Conservation (phyloP, 1,140 invertebrate genomes). For the Apis florea region DNA sequence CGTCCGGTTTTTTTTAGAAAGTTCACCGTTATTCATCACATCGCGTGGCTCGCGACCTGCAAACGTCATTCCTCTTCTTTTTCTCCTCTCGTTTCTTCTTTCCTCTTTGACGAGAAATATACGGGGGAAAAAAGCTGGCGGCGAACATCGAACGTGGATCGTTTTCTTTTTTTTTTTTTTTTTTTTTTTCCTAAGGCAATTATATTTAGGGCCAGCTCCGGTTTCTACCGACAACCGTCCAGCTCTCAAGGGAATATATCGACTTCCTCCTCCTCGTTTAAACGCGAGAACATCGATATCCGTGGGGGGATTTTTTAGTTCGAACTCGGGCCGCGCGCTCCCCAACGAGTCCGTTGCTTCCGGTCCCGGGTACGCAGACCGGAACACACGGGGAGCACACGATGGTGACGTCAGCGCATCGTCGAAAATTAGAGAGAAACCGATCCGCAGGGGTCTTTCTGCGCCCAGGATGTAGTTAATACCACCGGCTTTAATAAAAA, state of each 20-base stretch:
- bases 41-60: no score
- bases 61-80: no score
- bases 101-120: no score
- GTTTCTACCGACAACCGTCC: background rate
- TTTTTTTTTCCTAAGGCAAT: no score
- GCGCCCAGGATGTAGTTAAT: constrained; percentile 73
- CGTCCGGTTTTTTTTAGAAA: no score
- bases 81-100: no score
- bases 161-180: no score
- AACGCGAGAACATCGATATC: constrained; percentile 57
- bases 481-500: constrained; percentile 58
- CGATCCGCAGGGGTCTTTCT: constrained; percentile 73
- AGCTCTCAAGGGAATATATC: constrained; percentile 41
- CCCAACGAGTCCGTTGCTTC: constrained; percentile 65
- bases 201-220: no score
- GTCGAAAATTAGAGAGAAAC: constrained; percentile 68
- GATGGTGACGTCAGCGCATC: constrained; percentile 58
- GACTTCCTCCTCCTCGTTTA: constrained; percentile 56
- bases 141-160: no score
- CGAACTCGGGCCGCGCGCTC: constrained; percentile 31
- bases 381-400: constrained; percentile 66
- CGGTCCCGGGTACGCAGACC: constrained; percentile 68
- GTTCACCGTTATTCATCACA: no score
- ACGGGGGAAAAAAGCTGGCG: no score
- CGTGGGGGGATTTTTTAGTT: constrained; percentile 62